Evolutionary conservation across 1,140 invertebrate species (phyloP).

Genomic region (Pristionchus pacificus): DNA sequence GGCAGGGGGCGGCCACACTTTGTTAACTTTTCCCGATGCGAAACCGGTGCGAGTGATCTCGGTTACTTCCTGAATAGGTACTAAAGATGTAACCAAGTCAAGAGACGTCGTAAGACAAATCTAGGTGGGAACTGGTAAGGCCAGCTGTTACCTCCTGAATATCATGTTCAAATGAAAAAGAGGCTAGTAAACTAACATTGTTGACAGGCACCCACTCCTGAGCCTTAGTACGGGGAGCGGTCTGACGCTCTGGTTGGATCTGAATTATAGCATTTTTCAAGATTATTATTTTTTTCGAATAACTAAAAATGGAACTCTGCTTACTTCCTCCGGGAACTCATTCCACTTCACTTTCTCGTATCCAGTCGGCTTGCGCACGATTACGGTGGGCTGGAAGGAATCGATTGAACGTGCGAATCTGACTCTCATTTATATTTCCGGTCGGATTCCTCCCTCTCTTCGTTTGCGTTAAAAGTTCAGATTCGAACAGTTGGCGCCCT

Average conservation of each 20-base stretch:
- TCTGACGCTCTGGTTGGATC: slow-evolving; percentile 9
- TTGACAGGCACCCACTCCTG: slow-evolving; percentile 37
- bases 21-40: slow-evolving; percentile 22
- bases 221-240: slow-evolving; percentile 24
- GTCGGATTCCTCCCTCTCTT: no score
- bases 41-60: slow-evolving; percentile 28
- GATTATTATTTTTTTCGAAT: neutral
- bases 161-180: neutral
- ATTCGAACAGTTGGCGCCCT: no score
- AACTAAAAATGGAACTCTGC: neutral
- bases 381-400: slow-evolving; percentile 31
- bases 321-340: slow-evolving; percentile 33
- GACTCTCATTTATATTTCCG: no score
- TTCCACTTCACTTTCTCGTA: slow-evolving; percentile 34
- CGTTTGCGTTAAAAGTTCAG: no score
- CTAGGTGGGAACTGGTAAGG: neutral
- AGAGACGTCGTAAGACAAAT: neutral
- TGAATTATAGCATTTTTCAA: no score
- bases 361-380: slow-evolving; percentile 25
- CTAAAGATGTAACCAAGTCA: no score
- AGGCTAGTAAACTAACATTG: slow-evolving; percentile 17
- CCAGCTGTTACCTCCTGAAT: neutral
- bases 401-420: no score
- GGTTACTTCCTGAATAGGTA: slow-evolving; percentile 30
- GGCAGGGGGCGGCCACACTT: slow-evolving; percentile 35